Evolutionary conservation across 1,140 invertebrate genomes (phyloP), one percentile per base, ranked within the genome.

Genomic region (Drosophila persimilis): DNA sequence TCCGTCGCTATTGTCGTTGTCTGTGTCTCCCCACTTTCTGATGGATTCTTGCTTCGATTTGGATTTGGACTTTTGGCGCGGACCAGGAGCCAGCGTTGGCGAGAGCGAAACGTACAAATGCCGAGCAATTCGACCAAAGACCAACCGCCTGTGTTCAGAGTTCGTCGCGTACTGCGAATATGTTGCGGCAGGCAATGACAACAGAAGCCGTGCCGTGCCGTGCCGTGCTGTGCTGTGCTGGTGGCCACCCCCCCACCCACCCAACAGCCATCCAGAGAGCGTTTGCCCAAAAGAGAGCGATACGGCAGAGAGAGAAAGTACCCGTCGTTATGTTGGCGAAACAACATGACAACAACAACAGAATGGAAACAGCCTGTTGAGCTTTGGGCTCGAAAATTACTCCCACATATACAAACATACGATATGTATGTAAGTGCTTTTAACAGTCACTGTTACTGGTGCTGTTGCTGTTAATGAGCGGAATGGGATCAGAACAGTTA

Each of bases 131-230:
- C 5, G 39, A 20, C 39, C 44, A 39, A 60, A 43, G 45, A 20
- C 41, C 55, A 77, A 75, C 77, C 81, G 78, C 63, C 62, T 60
- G 59, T 65, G 58, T 74, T 65, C 77, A 85, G 80, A 81, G 81
- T 85, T 85, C 81, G 77, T 86, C 63, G 81, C 81, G 74, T 85
- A 86, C 57, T 73, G 80, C 80, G 69, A 64, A 72, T 72, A 85
- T 72, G 77, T 80, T 86, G 81, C 66, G 81, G 77, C 80, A 80
- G 80, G 62, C 76, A 71, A 56, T 45, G 62, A 41, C 57, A 66
- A 66, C 71, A 73, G 20, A 26, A 53, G 22, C 57, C 15, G 35
- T 39, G 35, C 3, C 20, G 20, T 39, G n/a, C n/a, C n/a, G n/a
- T n/a, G 35, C 4, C 20, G 20, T 20, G 20, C 20, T 20, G 20